Conservation (phyloP, 2,888 invertebrate species). For the Proisotoma minuta region DNA sequence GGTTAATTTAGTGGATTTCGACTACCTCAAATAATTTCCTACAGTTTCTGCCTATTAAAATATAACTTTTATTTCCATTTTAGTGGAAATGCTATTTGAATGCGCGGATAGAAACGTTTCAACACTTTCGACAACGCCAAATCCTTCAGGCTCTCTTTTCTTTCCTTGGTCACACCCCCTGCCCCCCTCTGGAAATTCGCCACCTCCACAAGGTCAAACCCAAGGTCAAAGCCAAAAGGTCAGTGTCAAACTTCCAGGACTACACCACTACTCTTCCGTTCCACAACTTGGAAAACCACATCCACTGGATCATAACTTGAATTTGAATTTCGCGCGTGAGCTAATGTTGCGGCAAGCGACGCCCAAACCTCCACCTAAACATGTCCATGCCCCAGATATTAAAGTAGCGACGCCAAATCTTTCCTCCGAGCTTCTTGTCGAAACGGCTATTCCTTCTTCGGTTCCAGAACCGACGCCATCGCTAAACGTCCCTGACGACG, state of each 20-base stretch:
- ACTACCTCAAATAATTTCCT: not conserved
- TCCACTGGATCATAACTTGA: not conserved
- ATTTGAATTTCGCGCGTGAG: too few species aligned
- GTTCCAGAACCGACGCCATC: too few species aligned
- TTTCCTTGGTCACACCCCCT: constrained; percentile 8
- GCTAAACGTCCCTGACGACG: not conserved
- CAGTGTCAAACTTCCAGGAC: not conserved
- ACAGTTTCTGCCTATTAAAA: not conserved
- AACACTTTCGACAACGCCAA: constrained; percentile 29
- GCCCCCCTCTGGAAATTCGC: too few species aligned
- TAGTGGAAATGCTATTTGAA: constrained; percentile 31
- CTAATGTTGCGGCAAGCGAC: not conserved
- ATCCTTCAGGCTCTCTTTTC: constrained; percentile 17
- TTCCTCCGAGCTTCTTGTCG: not conserved
- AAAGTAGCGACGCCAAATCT: not conserved
- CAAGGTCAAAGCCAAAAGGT: not conserved
- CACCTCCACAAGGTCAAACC: not conserved
- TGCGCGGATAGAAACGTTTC: constrained; percentile 30
- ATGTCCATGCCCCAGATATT: not conserved
- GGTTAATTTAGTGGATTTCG: not conserved
- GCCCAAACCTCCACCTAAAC: not conserved
- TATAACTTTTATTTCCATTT: not conserved
- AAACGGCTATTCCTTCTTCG: not conserved
- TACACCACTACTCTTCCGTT: not conserved
- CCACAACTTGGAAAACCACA: too few species aligned